Evolutionary conservation across 2,797 vertebrate species (phyloP).

Genomic region (Anomalospiza imberbis): DNA sequence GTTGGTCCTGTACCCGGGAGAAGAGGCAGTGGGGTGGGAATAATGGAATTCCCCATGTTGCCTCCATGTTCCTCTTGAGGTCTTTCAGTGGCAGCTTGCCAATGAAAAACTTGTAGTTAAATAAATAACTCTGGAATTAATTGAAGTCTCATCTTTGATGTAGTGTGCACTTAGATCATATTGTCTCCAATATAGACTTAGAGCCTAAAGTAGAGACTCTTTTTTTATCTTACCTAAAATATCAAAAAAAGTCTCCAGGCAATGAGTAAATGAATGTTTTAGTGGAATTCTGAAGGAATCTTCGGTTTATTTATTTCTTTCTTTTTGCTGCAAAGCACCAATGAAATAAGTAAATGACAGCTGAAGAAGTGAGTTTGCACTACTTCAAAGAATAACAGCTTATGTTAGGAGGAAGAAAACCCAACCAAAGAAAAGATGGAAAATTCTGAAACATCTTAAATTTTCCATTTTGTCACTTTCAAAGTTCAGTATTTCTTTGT

Average conservation of each 20-base stretch:
- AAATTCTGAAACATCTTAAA: neutral
- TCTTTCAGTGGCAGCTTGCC: neutral
- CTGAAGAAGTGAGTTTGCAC: neutral
- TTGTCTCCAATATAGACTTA: neutral
- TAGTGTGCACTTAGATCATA: neutral
- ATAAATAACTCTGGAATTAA: neutral
- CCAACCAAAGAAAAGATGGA: neutral
- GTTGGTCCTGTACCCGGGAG: neutral
- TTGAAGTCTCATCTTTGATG: neutral
- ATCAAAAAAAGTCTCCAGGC: neutral
- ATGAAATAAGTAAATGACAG: neutral
- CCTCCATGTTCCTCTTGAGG: neutral
- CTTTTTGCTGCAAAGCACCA: neutral
- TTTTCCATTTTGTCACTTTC: neutral
- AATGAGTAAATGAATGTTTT: neutral
- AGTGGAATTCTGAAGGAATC: neutral
- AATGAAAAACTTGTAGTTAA: neutral
- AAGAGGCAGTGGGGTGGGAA: neutral
- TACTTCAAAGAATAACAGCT: neutral
- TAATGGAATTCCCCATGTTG: slow-evolving; percentile 4
- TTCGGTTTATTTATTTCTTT: neutral
- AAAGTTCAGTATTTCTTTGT: neutral
- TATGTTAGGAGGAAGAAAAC: neutral
- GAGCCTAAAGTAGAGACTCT: neutral
- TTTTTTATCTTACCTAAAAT: neutral